Percentiles rank a stretch among this genome's conserved stretches.
Evolutionary conservation across 1,140 invertebrate genomes (phyloP).

Genomic region (Macrobrachium nipponense): DNA sequence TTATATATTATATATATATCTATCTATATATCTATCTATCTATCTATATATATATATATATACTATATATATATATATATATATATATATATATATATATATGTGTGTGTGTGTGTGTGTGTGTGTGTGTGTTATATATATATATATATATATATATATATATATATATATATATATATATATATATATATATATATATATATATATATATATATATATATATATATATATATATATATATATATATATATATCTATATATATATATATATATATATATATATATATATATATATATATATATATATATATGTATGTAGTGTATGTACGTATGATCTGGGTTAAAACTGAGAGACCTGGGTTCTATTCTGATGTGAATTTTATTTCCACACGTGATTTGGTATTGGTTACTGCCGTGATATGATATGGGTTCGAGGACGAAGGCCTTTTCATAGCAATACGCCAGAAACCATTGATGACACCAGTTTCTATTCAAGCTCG

Average conservation of each 20-base stretch:
- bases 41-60: constrained; percentile 26
- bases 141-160: constrained; percentile 20
- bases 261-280: constrained; percentile 15
- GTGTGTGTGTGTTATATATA: too few species aligned
- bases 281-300: constrained; percentile 15
- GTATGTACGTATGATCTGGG: too few species aligned
- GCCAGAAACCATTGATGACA: too few species aligned
- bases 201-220: constrained; percentile 41
- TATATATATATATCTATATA: constrained; percentile 10
- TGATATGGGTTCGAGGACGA: too few species aligned
- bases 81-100: constrained; percentile 16
- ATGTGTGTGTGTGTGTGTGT: too few species aligned
- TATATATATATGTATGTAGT: neutral
- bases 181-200: constrained; percentile 46
- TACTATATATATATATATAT: constrained; percentile 16
- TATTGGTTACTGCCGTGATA: too few species aligned
- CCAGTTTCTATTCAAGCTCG: too few species aligned
- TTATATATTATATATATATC: constrained; percentile 29
- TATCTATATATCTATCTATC: constrained; percentile 53
- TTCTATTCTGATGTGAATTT: too few species aligned
- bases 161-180: constrained; percentile 52
- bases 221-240: constrained; percentile 27
- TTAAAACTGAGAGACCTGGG: too few species aligned
- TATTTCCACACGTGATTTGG: too few species aligned
- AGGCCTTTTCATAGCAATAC: too few species aligned